phyloP scores from a whole-genome alignment of 2,113 vertebrate species.

The Argyrosomus japonicus region DNA sequence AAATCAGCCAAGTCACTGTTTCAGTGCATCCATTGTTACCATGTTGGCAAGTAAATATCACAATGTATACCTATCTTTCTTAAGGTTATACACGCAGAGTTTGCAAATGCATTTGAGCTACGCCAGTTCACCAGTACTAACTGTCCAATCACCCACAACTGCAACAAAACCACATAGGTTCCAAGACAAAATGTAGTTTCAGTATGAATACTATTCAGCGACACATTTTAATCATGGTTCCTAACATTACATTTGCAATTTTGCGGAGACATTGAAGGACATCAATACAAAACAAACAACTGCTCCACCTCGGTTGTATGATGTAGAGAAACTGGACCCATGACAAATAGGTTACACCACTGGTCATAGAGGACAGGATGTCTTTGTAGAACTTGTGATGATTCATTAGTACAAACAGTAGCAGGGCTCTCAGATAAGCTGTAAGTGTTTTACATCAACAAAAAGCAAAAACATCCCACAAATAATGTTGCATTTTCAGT shows the following conservation, averaged over 20 bases:
- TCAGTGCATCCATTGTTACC: background rate
- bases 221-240: background rate
- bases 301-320: background rate
- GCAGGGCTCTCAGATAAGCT: background rate
- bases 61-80: no score
- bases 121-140: constrained; percentile 37
- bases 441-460: background rate
- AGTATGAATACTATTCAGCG: background rate
- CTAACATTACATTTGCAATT: background rate
- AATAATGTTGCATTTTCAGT: background rate
- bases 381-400: background rate
- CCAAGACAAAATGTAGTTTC: background rate
- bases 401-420: background rate
- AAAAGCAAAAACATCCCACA: background rate
- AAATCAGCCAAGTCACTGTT: background rate
- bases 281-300: background rate
- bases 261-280: no score
- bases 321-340: background rate
- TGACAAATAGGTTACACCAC: constrained; percentile 6
- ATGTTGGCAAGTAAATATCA: background rate
- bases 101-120: constrained; percentile 6
- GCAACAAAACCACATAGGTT: background rate
- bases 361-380: background rate
- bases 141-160: background rate
- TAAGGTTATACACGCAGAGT: background rate